Base-by-base conservation (phyloP, 37 sponge, comb jelly and placozoan species). In the Dysidea cf. avara region DNA sequence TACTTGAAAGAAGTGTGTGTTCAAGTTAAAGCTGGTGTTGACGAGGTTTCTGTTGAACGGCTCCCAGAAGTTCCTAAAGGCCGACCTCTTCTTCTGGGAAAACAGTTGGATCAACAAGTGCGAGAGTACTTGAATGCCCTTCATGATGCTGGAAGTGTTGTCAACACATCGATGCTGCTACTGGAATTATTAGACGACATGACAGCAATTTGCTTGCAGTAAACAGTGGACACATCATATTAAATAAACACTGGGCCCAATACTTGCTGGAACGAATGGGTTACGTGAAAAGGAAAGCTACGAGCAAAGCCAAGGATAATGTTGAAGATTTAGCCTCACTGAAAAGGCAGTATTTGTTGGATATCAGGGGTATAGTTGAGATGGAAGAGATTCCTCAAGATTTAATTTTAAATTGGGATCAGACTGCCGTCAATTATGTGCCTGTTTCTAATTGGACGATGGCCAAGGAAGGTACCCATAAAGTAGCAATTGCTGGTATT, bases 321-420 rank as follows among this genome's bases (percentile, higher is more conserved):
- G 47, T 53, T 47, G 56, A 53, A 53, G 47, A 86, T 43, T 86
- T 81, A 54, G 61, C 33, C 29, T 39, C 9, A 26, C 13, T 53
- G 47, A 86, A 86, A 30, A 21, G 43, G 13, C 71, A 86, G 48
- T 86, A 75, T 64, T 35, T 81, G 33, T 75, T 81, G 30, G 77
- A 74, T 68, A 39, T 75, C 20, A 69, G 62, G 6, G 37, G 56
- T 1, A 38, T 86, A 26, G 43, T 86, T 25, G 64, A 74, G 33
- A 69, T 86, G 61, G 87, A 80, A 48, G 87, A 86, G 34, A 86
- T 86, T 21, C 87, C 87, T 29, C 47, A 32, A 14, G 60, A 80
- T 22, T 60, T 86, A 12, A 47, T 81, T 0, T 70, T n/a, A n/a
- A n/a, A n/a, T n/a, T n/a, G n/a, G n/a, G n/a, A n/a, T n/a, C n/a